Percentiles rank a stretch among this genome's conserved stretches.
These are phyloP conservation scores for Myotis lucifugus DNA, from an alignment of 2,113 vertebrate genomes.

Conservation along the genomic window DNA sequence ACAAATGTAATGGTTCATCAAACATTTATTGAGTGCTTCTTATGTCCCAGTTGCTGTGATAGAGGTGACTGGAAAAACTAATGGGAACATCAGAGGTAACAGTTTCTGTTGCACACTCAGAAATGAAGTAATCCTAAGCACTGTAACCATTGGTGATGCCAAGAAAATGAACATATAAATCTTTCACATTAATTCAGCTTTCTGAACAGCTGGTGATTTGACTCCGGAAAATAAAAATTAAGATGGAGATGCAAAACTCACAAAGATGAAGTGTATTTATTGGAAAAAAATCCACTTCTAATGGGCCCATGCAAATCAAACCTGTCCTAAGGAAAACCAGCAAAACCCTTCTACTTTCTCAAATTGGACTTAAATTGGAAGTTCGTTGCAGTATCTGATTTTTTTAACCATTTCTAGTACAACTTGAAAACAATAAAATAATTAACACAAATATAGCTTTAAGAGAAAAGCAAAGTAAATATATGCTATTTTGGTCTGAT, in stretches of 20 bases:
- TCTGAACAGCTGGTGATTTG: not conserved
- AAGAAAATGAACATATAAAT: not conserved
- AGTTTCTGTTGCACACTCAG: not conserved
- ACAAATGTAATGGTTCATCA: slow-evolving; percentile 39
- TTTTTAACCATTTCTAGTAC: not conserved
- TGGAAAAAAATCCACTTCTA: not conserved
- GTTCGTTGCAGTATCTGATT: not conserved
- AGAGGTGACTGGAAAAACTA: slow-evolving; percentile 45
- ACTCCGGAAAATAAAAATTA: not conserved
- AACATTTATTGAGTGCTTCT: slow-evolving; percentile 32
- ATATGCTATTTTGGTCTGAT: not conserved
- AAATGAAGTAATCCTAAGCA: slow-evolving; percentile 34
- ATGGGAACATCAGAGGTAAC: not conserved
- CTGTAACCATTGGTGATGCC: not conserved
- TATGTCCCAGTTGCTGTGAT: not conserved
- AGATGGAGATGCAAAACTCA: not conserved
- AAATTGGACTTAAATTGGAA: not conserved
- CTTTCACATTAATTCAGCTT: slow-evolving; percentile 6
- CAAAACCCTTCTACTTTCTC: not conserved
- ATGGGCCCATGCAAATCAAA: not conserved
- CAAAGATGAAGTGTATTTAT: not conserved
- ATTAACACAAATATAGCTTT: not conserved
- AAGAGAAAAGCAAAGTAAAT: not conserved
- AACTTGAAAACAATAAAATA: not conserved
- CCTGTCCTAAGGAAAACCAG: not conserved